Percentiles rank a stretch among this genome's conserved stretches.
Conservation (phyloP, 2,797 vertebrate genomes). For the Gymnoscopelus braueri region DNA sequence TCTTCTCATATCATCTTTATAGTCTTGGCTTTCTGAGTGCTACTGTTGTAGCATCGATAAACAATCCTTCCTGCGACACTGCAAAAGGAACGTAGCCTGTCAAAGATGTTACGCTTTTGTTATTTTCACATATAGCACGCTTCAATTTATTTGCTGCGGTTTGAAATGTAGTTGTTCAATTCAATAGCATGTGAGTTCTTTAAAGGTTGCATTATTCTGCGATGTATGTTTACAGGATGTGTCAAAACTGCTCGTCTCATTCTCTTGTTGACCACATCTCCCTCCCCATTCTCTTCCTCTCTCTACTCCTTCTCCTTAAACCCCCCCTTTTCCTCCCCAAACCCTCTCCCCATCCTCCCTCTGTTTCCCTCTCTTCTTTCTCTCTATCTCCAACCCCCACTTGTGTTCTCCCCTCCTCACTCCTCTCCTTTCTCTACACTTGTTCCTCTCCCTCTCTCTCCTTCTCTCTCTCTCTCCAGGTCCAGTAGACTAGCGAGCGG, state of each 20-base stretch:
- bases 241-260: not conserved
- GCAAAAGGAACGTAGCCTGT: no score
- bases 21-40: no score
- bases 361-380: not conserved
- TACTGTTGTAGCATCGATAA: no score
- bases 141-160: no score
- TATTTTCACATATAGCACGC: no score
- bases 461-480: slow-evolving; percentile 60
- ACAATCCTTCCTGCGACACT: no score
- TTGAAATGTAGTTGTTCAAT: not conserved
- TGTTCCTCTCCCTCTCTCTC: not conserved
- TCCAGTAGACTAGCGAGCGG: slow-evolving; percentile 62
- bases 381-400: not conserved
- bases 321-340: not conserved
- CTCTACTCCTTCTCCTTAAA: not conserved
- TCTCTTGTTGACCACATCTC: not conserved
- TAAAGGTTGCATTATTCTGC: not conserved
- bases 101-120: no score
- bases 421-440: not conserved
- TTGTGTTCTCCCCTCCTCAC: not conserved
- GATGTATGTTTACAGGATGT: not conserved
- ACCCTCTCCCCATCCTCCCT: not conserved
- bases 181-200: not conserved
- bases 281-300: not conserved
- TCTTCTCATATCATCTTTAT: no score